Percentiles rank a stretch among this genome's conserved stretches.
phyloP scores from a whole-genome alignment of 2,113 vertebrate species.

The Mustelus asterias region DNA sequence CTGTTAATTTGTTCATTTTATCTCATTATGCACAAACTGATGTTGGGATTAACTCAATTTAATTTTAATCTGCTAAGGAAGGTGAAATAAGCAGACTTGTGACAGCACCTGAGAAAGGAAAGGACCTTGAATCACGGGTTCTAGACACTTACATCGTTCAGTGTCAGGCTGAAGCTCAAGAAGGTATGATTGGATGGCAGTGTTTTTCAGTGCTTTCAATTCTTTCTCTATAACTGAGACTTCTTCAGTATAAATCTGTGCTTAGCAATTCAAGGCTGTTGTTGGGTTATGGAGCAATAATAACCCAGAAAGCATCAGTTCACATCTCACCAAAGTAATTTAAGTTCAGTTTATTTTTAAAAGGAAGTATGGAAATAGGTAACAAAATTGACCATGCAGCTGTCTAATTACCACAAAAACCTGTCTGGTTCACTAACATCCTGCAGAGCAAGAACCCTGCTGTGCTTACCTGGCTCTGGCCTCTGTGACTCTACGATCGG shows the following conservation, averaged over 20 bases:
- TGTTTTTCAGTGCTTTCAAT: neutral
- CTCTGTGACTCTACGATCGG: neutral
- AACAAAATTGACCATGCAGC: neutral
- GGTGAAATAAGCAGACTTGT: constrained; percentile 81
- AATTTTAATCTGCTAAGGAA: constrained; percentile 59
- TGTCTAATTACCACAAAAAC: neutral
- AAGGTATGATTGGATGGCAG: constrained; percentile 66
- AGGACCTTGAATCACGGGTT: constrained; percentile 82
- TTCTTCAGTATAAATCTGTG: neutral
- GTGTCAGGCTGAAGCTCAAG: constrained; percentile 93
- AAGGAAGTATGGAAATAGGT: neutral
- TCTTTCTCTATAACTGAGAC: neutral
- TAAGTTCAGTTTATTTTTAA: neutral
- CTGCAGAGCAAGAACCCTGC: neutral
- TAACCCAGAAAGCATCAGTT: neutral
- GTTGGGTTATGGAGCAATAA: neutral
- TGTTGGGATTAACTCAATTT: neutral
- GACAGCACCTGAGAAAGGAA: constrained; percentile 86
- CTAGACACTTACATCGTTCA: constrained; percentile 86
- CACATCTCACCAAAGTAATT: neutral
- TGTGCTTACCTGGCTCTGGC: neutral
- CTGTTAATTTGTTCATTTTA: neutral
- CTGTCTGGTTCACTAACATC: neutral
- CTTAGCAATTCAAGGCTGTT: neutral
- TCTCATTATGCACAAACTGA: neutral